Base-by-base conservation (phyloP, 2,113 vertebrate genomes). In the Delphinus delphis region DNA sequence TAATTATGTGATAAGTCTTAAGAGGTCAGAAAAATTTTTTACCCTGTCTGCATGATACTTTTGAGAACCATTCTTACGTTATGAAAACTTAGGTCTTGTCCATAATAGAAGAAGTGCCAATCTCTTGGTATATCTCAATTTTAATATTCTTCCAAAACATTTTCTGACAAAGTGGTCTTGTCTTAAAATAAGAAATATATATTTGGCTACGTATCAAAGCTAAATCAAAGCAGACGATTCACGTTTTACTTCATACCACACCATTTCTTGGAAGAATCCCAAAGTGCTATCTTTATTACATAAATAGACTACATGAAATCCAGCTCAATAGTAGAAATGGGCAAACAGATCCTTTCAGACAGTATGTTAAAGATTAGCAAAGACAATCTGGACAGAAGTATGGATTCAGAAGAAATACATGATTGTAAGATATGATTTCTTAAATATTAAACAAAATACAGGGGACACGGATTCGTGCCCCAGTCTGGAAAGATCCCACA, bases 91-190 rank as follows among this genome's bases (percentile, higher is more conserved):
- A 44, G 20, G 8, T 71, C 31, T 74, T 47, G 4, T 85, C 28
- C 53, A 25, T 62, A 76, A 88, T 1, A 63, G 2, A 7, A 92
- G 9, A 60, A 85, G 11, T 70, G 44, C 11, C 36, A 93, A 26
- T 65, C 21, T 65, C 8, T 93, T 65, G 8, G 4, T 70, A 53
- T 88, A 95, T 90, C 1, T 91, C 12, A 77, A 74, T 71, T 96
- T 88, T 80, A 91, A 93, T 70, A 85, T 71, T 86, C 15, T 23
- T 85, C 88, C 67, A 92, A 82, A 97, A 63, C 21, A 23, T 79
- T 86, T 73, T 73, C 33, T 81, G 47, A 74, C 67, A 80, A 31
- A 58, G 4, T 84, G 28, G 67, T 90, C 3, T 79, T 92, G 20
- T 84, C 15, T 96, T 88, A 81, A 96, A 90, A 36, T 74, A 81